Evolutionary conservation across 2,888 invertebrate species (phyloP).

Genomic region (Lacanobia wlatinum): DNA sequence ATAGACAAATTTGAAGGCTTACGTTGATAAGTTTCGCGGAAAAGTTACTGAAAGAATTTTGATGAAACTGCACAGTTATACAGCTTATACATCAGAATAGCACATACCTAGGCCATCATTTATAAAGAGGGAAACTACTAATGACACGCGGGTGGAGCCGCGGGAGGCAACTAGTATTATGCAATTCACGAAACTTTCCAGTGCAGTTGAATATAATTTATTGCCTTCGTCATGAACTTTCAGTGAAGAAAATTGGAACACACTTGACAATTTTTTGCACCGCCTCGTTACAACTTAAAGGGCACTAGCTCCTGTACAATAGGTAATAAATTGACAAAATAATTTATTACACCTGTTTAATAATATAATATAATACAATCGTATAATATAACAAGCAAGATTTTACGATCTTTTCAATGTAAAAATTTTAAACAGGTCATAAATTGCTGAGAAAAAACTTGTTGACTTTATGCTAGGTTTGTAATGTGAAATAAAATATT

Average conservation of each 20-base stretch:
- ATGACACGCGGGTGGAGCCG: too few relatives aligned
- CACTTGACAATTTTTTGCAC: slow-evolving; percentile 39
- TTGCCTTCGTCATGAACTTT: slow-evolving; percentile 54
- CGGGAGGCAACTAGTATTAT: neutral
- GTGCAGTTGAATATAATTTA: slow-evolving; percentile 11
- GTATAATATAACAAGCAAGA: slow-evolving; percentile 44
- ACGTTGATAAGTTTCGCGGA: too few relatives aligned
- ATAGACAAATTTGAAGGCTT: too few relatives aligned
- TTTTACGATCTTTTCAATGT: slow-evolving; percentile 56
- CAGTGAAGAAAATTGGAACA: slow-evolving; percentile 49
- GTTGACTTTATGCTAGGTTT: slow-evolving; percentile 1
- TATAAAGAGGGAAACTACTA: too few relatives aligned
- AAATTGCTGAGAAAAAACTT: slow-evolving; percentile 24
- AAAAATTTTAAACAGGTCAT: slow-evolving; percentile 35
- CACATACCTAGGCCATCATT: too few relatives aligned
- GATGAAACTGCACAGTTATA: too few relatives aligned
- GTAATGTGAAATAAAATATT: slow-evolving; percentile 14
- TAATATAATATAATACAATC: slow-evolving; percentile 45
- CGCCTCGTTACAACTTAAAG: slow-evolving; percentile 46
- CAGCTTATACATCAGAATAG: too few relatives aligned
- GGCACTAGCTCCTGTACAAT: slow-evolving; percentile 51
- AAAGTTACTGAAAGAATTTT: too few relatives aligned
- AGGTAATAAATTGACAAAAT: slow-evolving; percentile 60
- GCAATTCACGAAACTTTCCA: slow-evolving; percentile 22
- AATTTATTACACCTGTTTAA: slow-evolving; percentile 47